Base-by-base conservation (phyloP, 53 echinoderm and acorn worm genomes). In the Echinometra lucunter region DNA sequence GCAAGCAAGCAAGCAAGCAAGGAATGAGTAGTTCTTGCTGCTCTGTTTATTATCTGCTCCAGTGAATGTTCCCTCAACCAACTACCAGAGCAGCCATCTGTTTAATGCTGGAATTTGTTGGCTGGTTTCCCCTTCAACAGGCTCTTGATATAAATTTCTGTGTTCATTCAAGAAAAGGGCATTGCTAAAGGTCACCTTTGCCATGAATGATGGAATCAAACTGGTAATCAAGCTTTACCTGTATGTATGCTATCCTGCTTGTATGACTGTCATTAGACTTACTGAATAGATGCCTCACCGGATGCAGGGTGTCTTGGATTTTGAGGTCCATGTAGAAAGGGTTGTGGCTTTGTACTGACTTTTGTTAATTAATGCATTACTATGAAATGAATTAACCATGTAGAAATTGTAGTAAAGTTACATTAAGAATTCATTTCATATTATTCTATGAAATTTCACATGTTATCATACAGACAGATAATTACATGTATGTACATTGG, bases 41-140 rank as follows among this genome's bases (percentile, higher is more conserved):
- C 85, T 49, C 85, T n/a, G 45, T 49, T 85, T 37, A 85, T 85
- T 85, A 85, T 85, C 85, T 85, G 85, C 85, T 85, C 85, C 49
- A 30, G 13, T 85, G 85, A 19, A 6, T 47, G 53, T 30, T 85
- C 19, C n/a, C 28, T 30, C 85, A 85, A 47, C 85, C 49, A 30
- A 16, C 1, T 27, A 18, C 0, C 27, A 45, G 49, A 28, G n/a
- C 85, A 85, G 85, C n/a, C 11, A 49, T 45, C 85, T 85, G 85
- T 85, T 85, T 85, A 45, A 85, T 85, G 30, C 47, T 85, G 85
- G 49, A 45, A 85, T 85, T 85, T 85, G 28, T 45, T 85, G 85
- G 85, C 10, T 85, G 53, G 85, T 85, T 85, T 40, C 85, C 85
- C 85, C n/a, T 28, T 85, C 85, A 49, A n/a, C 3, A 17, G 85